Base-by-base conservation (phyloP, 2,113 vertebrate species). In the Rana temporaria region DNA sequence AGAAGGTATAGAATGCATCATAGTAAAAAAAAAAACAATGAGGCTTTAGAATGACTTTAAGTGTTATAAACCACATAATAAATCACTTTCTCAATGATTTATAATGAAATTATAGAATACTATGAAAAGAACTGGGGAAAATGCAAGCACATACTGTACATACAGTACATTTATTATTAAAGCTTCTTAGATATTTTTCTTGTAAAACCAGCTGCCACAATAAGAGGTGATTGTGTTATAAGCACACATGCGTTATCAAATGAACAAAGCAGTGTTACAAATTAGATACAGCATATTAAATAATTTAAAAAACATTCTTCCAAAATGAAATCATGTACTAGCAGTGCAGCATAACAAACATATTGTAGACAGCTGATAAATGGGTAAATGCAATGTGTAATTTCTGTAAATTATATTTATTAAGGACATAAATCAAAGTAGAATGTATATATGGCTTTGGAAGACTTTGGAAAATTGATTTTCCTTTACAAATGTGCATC, bases 141-240 rank as follows among this genome's bases (percentile, higher is more conserved):
- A 19, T 72, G 69, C 24, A 72, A 32, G 53, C 30, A 72, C 17
- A 32, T 57, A 30, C 16, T n/a, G n/a, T n/a, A n/a, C n/a, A n/a
- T n/a, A n/a, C n/a, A n/a, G 57, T 72, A 11, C 16, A 72, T 72
- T 11, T 55, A 72, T 72, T 71, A 71, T 71, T 71, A 56, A 56
- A 24, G 42, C 0, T 11, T 71, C 69, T 19, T 6, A 30, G 52
- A 72, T 24, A 57, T 72, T 72, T 72, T 11, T 69, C 38, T 69
- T 72, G 24, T 55, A 32, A 71, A 72, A 72, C 52, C 52, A 55
- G 48, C 69, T 72, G 69, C 69, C 52, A n/a, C 32, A 30, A 22
- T 52, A 56, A 30, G 69, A 55, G 48, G 22, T 30, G 53, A 71
- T 55, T 71, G 69, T 71, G 48, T 71, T 55, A 71, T 71, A 71